phyloP scores from a whole-genome alignment of 2,888 invertebrate species.

The Plebejus argus region DNA sequence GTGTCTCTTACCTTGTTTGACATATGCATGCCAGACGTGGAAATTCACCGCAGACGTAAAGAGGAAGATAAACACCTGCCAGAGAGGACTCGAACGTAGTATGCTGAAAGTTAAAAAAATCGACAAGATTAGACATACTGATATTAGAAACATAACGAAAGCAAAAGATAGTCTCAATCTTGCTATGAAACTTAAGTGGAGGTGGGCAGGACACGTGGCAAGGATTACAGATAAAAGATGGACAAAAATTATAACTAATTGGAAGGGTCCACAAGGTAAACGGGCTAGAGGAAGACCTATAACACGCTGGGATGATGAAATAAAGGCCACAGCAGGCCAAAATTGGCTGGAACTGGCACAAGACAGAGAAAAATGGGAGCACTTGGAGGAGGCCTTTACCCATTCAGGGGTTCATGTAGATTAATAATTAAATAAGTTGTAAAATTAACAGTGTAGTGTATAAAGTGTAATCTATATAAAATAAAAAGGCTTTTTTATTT shows the following conservation, averaged over 20 bases:
- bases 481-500: too few relatives aligned
- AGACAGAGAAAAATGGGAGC: too few relatives aligned
- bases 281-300: too few relatives aligned
- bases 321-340: too few relatives aligned
- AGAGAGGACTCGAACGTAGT: conserved; percentile 34
- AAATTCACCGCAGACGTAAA: conserved; percentile 26
- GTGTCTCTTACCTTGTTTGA: not conserved
- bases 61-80: conserved; percentile 19
- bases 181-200: conserved; percentile 25
- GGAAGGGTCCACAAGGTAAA: too few relatives aligned
- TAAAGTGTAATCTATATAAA: too few relatives aligned
- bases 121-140: conserved; percentile 35
- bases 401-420: too few relatives aligned
- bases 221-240: conserved; percentile 26
- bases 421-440: too few relatives aligned
- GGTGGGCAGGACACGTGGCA: conserved; percentile 31
- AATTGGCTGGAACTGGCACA: too few relatives aligned
- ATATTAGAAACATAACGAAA: conserved; percentile 34
- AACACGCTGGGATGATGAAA: too few relatives aligned
- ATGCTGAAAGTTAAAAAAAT: conserved; percentile 35
- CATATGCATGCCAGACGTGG: conserved; percentile 33
- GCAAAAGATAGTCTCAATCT: conserved; percentile 19
- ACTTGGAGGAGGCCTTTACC: too few relatives aligned
- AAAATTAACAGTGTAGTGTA: too few relatives aligned
- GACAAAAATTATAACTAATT: not conserved